Evolutionary conservation across 2,888 invertebrate species (phyloP).

Genomic region (Branchipolynoe longqiensis): DNA sequence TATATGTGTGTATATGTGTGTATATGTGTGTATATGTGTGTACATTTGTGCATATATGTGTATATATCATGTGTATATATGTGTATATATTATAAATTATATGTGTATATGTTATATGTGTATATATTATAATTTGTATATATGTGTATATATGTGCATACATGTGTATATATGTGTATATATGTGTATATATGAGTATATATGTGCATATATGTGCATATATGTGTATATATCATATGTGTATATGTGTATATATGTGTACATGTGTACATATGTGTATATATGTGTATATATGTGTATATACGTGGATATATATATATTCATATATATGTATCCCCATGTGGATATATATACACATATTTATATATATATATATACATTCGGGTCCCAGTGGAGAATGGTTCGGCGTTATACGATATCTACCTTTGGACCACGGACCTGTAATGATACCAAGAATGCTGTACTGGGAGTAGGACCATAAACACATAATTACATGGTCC

Average conservation of each 20-base stretch:
- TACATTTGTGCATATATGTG: not conserved
- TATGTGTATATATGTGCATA: not conserved
- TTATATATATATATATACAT: too few species aligned
- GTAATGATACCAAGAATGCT: too few species aligned
- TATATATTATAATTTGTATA: not conserved
- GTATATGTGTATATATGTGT: too few species aligned
- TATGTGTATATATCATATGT: not conserved
- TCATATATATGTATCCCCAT: too few species aligned
- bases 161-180: not conserved
- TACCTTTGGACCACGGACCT: too few species aligned
- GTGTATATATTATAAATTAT: not conserved
- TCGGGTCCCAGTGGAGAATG: too few species aligned
- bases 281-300: constrained; percentile 2
- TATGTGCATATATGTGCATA: not conserved
- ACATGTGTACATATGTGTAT: not conserved
- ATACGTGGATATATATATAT: not conserved
- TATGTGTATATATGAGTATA: not conserved
- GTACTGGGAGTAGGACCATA: too few species aligned
- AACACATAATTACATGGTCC: too few species aligned
- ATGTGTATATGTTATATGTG: not conserved
- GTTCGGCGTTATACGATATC: too few species aligned
- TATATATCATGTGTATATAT: not conserved
- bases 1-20: too few species aligned
- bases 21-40: too few species aligned
- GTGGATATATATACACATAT: too few species aligned